Base-by-base conservation (phyloP, 2,113 vertebrate species). In the Collichthys lucidus region DNA sequence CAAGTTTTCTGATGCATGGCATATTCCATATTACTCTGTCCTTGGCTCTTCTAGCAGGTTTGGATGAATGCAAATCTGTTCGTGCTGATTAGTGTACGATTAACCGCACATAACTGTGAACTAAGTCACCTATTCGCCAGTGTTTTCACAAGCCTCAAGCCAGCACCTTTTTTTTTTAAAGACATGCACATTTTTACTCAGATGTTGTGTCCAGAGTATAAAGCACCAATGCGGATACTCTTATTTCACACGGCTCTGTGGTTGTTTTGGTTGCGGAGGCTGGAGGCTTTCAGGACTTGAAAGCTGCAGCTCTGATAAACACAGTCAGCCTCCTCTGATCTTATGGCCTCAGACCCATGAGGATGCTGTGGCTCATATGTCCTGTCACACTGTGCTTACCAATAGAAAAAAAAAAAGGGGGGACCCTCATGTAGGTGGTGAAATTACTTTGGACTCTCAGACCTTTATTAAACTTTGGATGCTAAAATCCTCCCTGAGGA, bases 351-450 rank as follows among this genome's bases (percentile, higher is more conserved):
- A 49, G 63, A 56, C 67, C 26, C 70, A 22, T 6, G 63, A 77
- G 77, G 74, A 82, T 65, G 80, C 73, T 61, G 31, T 7, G 17
- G 66, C 82, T 85, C 42, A 16, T 59, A 40, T 26, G 11, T 59
- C 49, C 83, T 59, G 63, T 86, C 83, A 73, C 64, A 74, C 87
- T 69, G 64, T 66, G 86, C 87, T 82, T 76, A 80, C 75, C 71
- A 53, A 69, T 63, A 56, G 79, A 70, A 7, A 15, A 35, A 35
- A 88, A 83, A 31, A 31, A 92, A 79, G 66, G 77, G 77, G 40
- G 90, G 83, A 88, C 87, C 86, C 71, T 71, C 56, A 74, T 83
- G 88, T 89, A 90, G 83, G 91, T 91, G 90, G 85, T 70, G 50
- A 60, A 85, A 85, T 89, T 84, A 82, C 72, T 91, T 87, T 73